Conservation (phyloP, 1,140 invertebrate species). For the Drosophila persimilis region DNA sequence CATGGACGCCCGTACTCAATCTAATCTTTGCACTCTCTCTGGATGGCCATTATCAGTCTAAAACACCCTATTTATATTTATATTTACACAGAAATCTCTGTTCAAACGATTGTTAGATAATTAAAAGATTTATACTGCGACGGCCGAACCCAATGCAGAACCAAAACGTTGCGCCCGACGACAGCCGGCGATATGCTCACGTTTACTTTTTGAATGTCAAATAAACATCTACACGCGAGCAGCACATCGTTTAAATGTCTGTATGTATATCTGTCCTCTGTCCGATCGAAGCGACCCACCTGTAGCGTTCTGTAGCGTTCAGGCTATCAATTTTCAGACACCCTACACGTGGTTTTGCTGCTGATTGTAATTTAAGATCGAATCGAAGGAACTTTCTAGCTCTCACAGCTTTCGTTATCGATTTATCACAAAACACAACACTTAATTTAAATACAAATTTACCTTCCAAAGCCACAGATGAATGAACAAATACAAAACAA, state of each 20-base stretch:
- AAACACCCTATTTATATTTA: constrained; percentile 18
- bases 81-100: constrained; percentile 58
- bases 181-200: constrained; percentile 38
- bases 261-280: too few relatives aligned
- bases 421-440: constrained; percentile 30
- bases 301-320: neutral
- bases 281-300: neutral
- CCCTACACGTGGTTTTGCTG: constrained; percentile 18
- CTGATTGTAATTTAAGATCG: constrained; percentile 7
- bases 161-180: constrained; percentile 19
- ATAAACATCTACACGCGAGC: constrained; percentile 1
- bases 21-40: constrained; percentile 36
- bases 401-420: constrained; percentile 16
- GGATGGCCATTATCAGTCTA: constrained; percentile 51
- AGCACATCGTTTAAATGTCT: constrained; percentile 1
- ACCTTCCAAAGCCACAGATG: constrained; percentile 11
- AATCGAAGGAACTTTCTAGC: neutral
- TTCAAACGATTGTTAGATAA: constrained; percentile 62
- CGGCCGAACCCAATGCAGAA: constrained; percentile 17
- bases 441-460: constrained; percentile 13
- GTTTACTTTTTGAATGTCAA: constrained; percentile 49
- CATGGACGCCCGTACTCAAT: constrained; percentile 31
- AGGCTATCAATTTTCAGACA: constrained; percentile 12
- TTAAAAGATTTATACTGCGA: constrained; percentile 56
- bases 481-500: constrained; percentile 13